Base-by-base conservation (phyloP, 1,140 invertebrate genomes). In the Plodia interpunctella region DNA sequence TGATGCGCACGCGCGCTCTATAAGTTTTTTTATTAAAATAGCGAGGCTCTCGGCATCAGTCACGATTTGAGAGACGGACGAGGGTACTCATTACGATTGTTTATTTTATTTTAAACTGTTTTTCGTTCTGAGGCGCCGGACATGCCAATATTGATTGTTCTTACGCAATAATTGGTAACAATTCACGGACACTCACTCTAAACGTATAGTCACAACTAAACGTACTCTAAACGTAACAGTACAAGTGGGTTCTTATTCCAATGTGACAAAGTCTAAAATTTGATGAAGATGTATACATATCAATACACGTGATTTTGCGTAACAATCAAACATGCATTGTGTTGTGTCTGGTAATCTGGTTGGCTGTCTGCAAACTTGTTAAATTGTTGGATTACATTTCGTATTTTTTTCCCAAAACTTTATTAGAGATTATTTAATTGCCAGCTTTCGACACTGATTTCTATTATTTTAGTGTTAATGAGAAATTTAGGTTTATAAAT, bases 31-130 rank as follows among this genome's bases (percentile, higher is more conserved):
- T 17, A 0, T n/a, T 44, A n/a, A 15, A 15, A 44, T 15, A 3
- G 38, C 10, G 38, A n/a, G 20, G 19, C 20, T 25, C 20, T 53
- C n/a, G 51, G 51, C 52, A 44, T 60, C 52, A 53, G 76, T 86
- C 79, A 83, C 74, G 78, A 76, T 75, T 80, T 83, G 82, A 88
- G 73, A 76, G 82, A 87, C 74, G 76, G 84, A 80, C 79, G 82
- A 76, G 38, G 38, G 38, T 72, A 72, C 73, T 83, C 79, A 85
- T 88, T 85, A 87, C 72, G 60, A 78, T 85, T 86, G 77, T 86
- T 83, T 83, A 75, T 76, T 80, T 77, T 76, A 66, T 77, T 81
- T 81, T 76, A 65, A 70, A 68, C 55, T 59, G 53, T 62, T 60
- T 62, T 52, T 5, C 50, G 20, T 60, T 55, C 13, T 11, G 49